phyloP scores from a whole-genome alignment of 1,140 invertebrate genomes.

The Drosophila erecta region DNA sequence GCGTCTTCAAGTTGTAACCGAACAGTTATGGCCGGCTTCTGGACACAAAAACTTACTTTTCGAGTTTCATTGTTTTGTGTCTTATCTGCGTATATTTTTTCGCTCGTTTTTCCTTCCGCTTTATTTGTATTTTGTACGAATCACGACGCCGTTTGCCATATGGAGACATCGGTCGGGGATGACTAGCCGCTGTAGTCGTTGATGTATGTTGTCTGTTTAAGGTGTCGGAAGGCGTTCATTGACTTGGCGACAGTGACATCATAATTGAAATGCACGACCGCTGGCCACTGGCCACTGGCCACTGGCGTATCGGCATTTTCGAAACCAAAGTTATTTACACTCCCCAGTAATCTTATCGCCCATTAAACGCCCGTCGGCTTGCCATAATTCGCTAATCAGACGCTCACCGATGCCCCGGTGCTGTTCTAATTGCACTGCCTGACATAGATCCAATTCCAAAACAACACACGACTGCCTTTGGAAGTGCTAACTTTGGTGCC shows the following conservation, averaged over 20 bases:
- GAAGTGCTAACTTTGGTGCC: constrained; percentile 49
- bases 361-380: constrained; percentile 13
- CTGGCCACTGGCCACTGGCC: constrained; percentile 2
- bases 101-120: constrained; percentile 47
- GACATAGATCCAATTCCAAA: constrained; percentile 31
- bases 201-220: constrained; percentile 47
- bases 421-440: constrained; percentile 46
- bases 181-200: constrained; percentile 37
- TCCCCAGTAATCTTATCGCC: constrained; percentile 44
- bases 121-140: constrained; percentile 58
- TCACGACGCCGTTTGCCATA: constrained; percentile 60
- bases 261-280: constrained; percentile 62
- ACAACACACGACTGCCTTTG: constrained; percentile 31
- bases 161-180: constrained; percentile 46
- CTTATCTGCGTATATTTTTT: constrained; percentile 14
- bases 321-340: constrained; percentile 34
- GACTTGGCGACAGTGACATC: constrained; percentile 69
- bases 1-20: constrained; percentile 10
- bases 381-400: constrained; percentile 58
- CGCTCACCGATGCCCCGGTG: constrained; percentile 17
- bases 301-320: constrained; percentile 10
- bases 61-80: constrained; percentile 38
- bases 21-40: constrained; percentile 41
- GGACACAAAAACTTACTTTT: constrained; percentile 34
- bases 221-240: constrained; percentile 78